Percentiles rank a stretch among this genome's conserved stretches.
These are phyloP conservation scores for Orchestes rusci DNA, from an alignment of 2,888 invertebrate species.

Conservation along the genomic window DNA sequence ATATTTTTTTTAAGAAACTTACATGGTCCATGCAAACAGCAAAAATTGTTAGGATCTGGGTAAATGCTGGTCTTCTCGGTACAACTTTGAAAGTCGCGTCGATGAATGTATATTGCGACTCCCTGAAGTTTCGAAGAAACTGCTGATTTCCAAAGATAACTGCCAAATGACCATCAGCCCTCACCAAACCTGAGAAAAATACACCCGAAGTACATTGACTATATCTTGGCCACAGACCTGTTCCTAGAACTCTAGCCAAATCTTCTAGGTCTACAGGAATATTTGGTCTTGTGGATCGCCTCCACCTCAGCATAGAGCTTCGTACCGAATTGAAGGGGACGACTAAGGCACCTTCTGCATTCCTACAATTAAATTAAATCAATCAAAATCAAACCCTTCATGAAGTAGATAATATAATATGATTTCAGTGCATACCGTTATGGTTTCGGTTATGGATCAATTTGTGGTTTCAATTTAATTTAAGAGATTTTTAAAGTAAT, in stretches of 20 bases:
- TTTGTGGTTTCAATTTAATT: not conserved
- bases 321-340: constrained; percentile 2
- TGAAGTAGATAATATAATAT: not conserved
- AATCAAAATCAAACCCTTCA: not conserved
- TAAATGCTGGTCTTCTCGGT: not conserved
- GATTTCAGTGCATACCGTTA: not conserved
- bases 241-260: constrained; percentile 1
- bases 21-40: constrained; percentile 4
- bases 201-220: not conserved
- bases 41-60: constrained; percentile 4
- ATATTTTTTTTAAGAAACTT: no score
- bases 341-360: not conserved
- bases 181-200: constrained; percentile 4
- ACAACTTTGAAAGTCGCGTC: constrained; percentile 3
- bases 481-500: not conserved
- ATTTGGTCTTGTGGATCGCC: constrained; percentile 5
- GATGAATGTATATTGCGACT: constrained; percentile 3
- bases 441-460: not conserved
- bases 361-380: not conserved
- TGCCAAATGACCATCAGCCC: not conserved
- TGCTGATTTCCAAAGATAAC: not conserved
- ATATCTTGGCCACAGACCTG: constrained; percentile 5
- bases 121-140: not conserved
- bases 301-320: constrained; percentile 4
- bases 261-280: not conserved